These are phyloP conservation scores for Drosophila nebulosa DNA, from an alignment of 1,140 invertebrate species.

Conservation along the genomic window DNA sequence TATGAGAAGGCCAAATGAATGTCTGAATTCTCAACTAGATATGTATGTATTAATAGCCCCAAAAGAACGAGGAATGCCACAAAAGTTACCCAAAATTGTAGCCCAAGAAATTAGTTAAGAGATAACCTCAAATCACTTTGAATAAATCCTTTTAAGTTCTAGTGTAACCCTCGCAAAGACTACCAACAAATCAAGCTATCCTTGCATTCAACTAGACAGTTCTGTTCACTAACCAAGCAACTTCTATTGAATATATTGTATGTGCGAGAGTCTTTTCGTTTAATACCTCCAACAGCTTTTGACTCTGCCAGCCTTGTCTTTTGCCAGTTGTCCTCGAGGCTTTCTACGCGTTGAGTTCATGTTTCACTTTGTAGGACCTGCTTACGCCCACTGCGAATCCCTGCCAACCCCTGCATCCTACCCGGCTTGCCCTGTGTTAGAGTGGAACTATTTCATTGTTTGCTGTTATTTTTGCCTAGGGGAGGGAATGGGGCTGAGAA, in stretches of 20 bases:
- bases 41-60: neutral
- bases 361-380: slow-evolving; percentile 34
- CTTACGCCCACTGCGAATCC: neutral
- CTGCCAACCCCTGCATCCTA: no score
- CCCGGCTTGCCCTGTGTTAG: neutral
- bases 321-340: slow-evolving; percentile 19
- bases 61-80: neutral
- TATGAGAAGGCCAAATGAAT: neutral
- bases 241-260: neutral
- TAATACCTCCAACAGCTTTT: slow-evolving; percentile 4
- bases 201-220: neutral
- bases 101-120: no score
- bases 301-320: slow-evolving; percentile 7
- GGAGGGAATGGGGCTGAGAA: neutral
- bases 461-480: slow-evolving; percentile 14
- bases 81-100: neutral
- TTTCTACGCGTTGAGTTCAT: slow-evolving; percentile 47
- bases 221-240: neutral
- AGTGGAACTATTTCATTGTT: slow-evolving; percentile 46
- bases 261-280: slow-evolving; percentile 4
- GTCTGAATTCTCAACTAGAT: neutral
- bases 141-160: no score
- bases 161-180: neutral
- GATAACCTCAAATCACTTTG: no score
- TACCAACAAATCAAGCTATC: neutral